Evolutionary conservation across 2,113 vertebrate species (phyloP).

Genomic region (Leptosomus discolor): DNA sequence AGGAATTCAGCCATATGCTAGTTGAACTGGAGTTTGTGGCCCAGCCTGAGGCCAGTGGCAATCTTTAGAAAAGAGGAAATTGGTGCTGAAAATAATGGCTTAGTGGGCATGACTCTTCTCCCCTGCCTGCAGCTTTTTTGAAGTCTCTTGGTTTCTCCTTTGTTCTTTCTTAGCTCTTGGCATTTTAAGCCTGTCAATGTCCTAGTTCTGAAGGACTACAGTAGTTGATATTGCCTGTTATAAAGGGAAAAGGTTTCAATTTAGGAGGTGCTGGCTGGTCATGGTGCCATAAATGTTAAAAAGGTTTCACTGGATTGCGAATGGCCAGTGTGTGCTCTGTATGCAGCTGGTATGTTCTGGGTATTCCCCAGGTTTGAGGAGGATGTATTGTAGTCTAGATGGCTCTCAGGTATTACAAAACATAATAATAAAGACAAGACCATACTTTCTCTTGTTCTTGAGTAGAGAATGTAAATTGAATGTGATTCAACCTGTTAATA

Average conservation of each 20-base stretch:
- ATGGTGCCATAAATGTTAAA: not conserved
- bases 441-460: not conserved
- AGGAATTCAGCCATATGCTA: not conserved
- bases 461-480: not conserved
- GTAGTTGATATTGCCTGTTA: not conserved
- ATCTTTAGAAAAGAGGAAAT: not conserved
- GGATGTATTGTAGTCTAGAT: not conserved
- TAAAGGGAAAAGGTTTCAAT: not conserved
- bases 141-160: not conserved
- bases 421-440: not conserved
- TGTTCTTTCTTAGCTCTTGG: not conserved
- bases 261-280: not conserved
- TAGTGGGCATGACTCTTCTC: not conserved
- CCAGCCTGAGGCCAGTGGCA: not conserved
- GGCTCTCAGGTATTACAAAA: not conserved
- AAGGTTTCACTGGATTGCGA: not conserved
- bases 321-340: no score
- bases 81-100: not conserved
- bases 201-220: not conserved
- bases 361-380: not conserved
- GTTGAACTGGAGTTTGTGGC: not conserved
- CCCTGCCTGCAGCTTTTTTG: not conserved
- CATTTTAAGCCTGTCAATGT: not conserved
- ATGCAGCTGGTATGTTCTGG: not conserved
- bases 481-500: not conserved